These are phyloP conservation scores for Leptopilina syphax DNA, from an alignment of 2,888 invertebrate species.

Conservation along the genomic window DNA sequence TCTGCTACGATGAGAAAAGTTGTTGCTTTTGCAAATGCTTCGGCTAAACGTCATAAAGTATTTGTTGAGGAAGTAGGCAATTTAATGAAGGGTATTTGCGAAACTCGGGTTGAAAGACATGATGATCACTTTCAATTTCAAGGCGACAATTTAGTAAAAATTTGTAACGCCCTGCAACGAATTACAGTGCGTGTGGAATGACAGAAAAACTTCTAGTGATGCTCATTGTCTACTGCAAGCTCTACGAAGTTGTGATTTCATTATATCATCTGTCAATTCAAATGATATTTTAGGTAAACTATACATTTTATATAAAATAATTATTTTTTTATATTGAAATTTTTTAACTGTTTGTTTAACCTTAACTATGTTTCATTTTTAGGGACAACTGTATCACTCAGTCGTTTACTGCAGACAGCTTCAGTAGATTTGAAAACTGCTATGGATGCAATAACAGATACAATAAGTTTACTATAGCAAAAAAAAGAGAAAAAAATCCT, in stretches of 20 bases:
- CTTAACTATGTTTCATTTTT: background rate
- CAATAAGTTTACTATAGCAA: slow-evolving; percentile 54
- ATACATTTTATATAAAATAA: background rate
- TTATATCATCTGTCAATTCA: background rate
- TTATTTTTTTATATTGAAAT: background rate
- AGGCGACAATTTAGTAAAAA: slow-evolving; percentile 49
- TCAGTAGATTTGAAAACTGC: slow-evolving; percentile 62
- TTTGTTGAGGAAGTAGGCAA: slow-evolving; percentile 52
- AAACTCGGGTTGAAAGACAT: slow-evolving; percentile 59
- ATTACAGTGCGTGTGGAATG: slow-evolving; percentile 39
- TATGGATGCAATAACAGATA: slow-evolving; percentile 60
- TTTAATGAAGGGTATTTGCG: slow-evolving; percentile 49
- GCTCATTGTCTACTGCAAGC: slow-evolving; percentile 1
- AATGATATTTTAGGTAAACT: slow-evolving; percentile 13
- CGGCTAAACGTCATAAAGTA: slow-evolving; percentile 56
- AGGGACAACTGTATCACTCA: slow-evolving; percentile 45
- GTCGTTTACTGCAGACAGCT: slow-evolving; percentile 46
- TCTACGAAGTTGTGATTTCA: background rate
- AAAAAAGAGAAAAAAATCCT: slow-evolving; percentile 57
- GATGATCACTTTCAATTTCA: slow-evolving; percentile 57
- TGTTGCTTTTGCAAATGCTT: slow-evolving; percentile 57
- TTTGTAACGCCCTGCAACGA: slow-evolving; percentile 53
- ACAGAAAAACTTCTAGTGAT: background rate
- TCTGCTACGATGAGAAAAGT: slow-evolving; percentile 58
- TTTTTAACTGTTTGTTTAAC: background rate